These are phyloP conservation scores for Galemys pyrenaicus DNA, from an alignment of 2,113 vertebrate species.

Conservation along the genomic window DNA sequence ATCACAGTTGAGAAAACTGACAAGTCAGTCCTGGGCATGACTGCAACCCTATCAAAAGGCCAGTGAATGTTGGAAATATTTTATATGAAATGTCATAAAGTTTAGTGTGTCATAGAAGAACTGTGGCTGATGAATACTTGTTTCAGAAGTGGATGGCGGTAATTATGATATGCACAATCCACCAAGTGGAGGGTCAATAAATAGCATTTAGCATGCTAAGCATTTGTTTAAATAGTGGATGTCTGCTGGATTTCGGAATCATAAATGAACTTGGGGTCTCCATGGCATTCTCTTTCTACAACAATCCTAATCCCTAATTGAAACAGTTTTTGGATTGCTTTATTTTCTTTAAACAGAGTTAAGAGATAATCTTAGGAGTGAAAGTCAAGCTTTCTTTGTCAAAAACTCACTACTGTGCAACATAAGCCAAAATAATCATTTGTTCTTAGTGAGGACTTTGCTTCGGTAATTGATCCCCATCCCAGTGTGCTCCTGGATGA, in stretches of 20 bases:
- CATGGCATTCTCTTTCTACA: neutral
- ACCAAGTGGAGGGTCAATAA: neutral
- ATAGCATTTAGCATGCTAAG: neutral
- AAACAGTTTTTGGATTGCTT: neutral
- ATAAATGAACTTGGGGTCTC: neutral
- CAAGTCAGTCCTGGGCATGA: neutral
- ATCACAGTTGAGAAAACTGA: neutral
- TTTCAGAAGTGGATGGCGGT: slow-evolving; percentile 20
- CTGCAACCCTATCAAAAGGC: neutral
- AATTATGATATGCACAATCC: neutral
- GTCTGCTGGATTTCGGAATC: neutral
- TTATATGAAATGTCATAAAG: slow-evolving; percentile 36
- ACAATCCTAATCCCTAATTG: neutral
- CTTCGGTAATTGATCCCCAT: neutral
- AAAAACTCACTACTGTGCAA: neutral
- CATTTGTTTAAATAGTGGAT: slow-evolving; percentile 20
- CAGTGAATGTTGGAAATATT: neutral
- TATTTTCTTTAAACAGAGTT: neutral
- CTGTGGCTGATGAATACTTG: neutral
- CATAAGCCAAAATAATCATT: neutral
- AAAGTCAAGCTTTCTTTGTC: neutral
- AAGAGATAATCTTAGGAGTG: neutral
- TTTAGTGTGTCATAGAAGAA: neutral
- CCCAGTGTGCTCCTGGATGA: accelerated
- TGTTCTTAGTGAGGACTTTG: neutral